A percentile compares a stretch with the other conserved stretches of the same genome.
Conservation (phyloP, 2,113 vertebrate genomes). For the Sphyrna mokarran region DNA sequence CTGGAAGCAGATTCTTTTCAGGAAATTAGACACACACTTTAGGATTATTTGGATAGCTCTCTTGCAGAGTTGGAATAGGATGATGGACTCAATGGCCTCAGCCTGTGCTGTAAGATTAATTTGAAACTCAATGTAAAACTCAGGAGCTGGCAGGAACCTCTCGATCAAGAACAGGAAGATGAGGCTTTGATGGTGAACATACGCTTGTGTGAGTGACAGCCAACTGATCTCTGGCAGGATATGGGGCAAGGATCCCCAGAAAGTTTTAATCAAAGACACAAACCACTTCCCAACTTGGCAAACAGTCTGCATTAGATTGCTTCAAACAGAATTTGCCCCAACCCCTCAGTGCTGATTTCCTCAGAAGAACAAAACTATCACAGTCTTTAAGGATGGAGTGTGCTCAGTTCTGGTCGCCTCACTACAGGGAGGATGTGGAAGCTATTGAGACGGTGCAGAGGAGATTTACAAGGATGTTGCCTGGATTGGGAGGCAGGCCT, state of each 20-base stretch:
- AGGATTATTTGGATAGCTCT: neutral
- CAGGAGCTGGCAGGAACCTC: too few species aligned
- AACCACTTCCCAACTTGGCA: neutral
- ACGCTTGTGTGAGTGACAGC: neutral
- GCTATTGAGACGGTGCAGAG: too few species aligned
- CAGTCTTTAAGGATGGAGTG: neutral
- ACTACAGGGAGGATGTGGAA: too few species aligned
- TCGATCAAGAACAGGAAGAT: neutral
- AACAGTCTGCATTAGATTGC: neutral
- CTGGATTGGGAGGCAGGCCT: too few species aligned
- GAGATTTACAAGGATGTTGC: too few species aligned
- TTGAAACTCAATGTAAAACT: too few species aligned
- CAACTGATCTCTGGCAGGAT: neutral
- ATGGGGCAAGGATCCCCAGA: neutral
- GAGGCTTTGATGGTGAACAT: neutral
- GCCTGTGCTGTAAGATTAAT: neutral
- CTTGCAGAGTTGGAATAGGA: neutral
- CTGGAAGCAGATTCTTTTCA: neutral
- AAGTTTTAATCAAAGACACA: neutral
- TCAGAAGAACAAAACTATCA: neutral
- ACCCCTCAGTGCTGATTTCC: neutral
- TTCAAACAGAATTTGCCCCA: neutral
- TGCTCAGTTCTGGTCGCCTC: too few species aligned
- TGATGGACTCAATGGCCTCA: neutral
- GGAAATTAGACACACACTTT: neutral